Evolutionary conservation across 2,888 invertebrate species (phyloP).

Genomic region (Lamellibrachia columna): DNA sequence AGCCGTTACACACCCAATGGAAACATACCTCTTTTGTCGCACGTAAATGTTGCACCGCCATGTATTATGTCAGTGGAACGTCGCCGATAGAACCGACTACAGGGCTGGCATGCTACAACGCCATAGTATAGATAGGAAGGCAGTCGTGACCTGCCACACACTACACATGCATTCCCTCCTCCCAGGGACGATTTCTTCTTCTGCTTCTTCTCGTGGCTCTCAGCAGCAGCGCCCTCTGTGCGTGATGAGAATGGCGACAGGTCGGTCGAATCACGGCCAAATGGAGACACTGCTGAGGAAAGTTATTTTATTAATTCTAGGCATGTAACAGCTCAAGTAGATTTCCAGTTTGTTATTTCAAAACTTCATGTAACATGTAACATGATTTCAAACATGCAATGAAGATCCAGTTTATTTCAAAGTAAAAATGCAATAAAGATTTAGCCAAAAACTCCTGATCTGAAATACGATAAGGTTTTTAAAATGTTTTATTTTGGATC

Average conservation of each 20-base stretch:
- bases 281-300: background rate
- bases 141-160: background rate
- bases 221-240: background rate
- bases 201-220: background rate
- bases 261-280: background rate
- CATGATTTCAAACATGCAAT: too few species aligned
- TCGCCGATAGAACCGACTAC: constrained; percentile 82
- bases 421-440: too few species aligned
- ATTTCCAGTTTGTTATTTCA: background rate
- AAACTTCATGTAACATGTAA: too few species aligned
- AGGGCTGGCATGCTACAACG: constrained; percentile 84
- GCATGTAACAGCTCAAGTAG: background rate
- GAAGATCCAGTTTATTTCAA: too few species aligned
- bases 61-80: constrained; percentile 41
- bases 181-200: too few species aligned
- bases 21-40: constrained; percentile 43
- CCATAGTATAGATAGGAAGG: constrained; percentile 75
- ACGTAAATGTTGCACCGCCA: constrained; percentile 37
- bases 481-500: too few species aligned
- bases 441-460: too few species aligned
- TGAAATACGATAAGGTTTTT: too few species aligned
- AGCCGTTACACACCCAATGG: background rate
- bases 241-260: background rate
- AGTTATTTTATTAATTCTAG: background rate
- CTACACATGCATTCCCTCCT: background rate